These are phyloP conservation scores for Sinocyclocheilus grahami DNA, from an alignment of 2,113 vertebrate species.

Conservation along the genomic window DNA sequence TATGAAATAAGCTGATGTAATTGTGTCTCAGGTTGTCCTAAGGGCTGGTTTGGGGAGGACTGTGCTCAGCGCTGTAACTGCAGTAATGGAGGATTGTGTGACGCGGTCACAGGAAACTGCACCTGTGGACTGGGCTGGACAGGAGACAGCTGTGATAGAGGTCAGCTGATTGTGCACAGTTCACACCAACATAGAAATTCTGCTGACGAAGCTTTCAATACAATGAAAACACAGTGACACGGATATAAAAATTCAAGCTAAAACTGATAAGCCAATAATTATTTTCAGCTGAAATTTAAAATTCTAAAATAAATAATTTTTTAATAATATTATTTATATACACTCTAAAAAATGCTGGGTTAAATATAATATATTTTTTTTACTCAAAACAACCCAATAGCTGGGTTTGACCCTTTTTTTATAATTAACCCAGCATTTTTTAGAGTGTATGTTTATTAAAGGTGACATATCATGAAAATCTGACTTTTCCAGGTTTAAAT, in stretches of 20 bases:
- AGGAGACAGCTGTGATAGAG: slow-evolving; percentile 78
- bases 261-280: background rate
- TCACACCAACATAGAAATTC: background rate
- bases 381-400: too few species aligned
- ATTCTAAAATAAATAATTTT: too few species aligned
- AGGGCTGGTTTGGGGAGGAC: slow-evolving; percentile 74
- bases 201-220: background rate
- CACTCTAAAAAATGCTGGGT: too few species aligned
- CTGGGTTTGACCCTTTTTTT: too few species aligned
- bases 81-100: slow-evolving; percentile 81
- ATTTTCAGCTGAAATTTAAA: background rate
- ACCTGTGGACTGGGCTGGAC: slow-evolving; percentile 86
- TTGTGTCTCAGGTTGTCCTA: slow-evolving; percentile 47
- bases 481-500: too few species aligned
- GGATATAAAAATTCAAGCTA: background rate
- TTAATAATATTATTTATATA: too few species aligned
- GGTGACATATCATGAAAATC: too few species aligned
- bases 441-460: too few species aligned
- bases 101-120: slow-evolving; percentile 77
- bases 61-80: slow-evolving; percentile 82
- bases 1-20: slow-evolving; percentile 10
- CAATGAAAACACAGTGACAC: too few species aligned
- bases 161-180: slow-evolving; percentile 67
- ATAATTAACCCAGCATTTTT: too few species aligned
- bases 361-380: too few species aligned